Base-by-base conservation (phyloP, 2,113 vertebrate species). In the Sinocyclocheilus grahami region DNA sequence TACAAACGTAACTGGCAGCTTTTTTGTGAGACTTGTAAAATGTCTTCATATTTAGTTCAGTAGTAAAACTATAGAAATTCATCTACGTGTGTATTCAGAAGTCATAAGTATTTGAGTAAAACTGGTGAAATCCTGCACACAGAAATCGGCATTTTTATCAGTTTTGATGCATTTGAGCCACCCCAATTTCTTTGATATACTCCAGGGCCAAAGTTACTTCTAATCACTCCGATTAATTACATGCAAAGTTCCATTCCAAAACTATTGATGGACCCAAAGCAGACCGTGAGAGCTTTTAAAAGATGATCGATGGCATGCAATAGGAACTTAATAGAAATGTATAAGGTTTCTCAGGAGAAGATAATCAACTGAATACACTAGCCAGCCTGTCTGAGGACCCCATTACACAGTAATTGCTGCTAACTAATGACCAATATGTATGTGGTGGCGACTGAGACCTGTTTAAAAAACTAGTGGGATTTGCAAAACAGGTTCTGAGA, bases 241-340 rank as follows among this genome's bases (percentile, higher is more conserved):
- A 74, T 85, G 60, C 74, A 65, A 65, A 69, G 74, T 74, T 82
- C 74, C 75, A 84, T 46, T 78, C 48, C 62, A 42, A 78, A 88
- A 72, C 58, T 76, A 81, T 77, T 63, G 48, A 82, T 75, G 53
- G 55, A 65, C 33, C 79, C 67, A 86, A 82, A 86, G 46, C n/a
- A 30, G 71, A 24, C 60, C 20, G 22, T 9, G 42, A 77, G 16
- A 18, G 60, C 42, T 63, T 86, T 86, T 53, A 82, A 77, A 82
- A 86, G 42, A 83, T 82, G 79, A 86, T 86, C 85, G 81, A 86
- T 86, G 85, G 60, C 42, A 82, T 67, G 79, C 62, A 65, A 86
- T 75, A 46, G 55, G 46, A 77, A 77, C 69, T 51, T 86, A 86
- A 86, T 67, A 82, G 79, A 82, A 86, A 86, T 33, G n/a, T 86